Evolutionary conservation across 53 echinoderm and acorn worm genomes (phyloP), one percentile per base, ranked within the genome.

Genomic region (Echinarachnius parma): DNA sequence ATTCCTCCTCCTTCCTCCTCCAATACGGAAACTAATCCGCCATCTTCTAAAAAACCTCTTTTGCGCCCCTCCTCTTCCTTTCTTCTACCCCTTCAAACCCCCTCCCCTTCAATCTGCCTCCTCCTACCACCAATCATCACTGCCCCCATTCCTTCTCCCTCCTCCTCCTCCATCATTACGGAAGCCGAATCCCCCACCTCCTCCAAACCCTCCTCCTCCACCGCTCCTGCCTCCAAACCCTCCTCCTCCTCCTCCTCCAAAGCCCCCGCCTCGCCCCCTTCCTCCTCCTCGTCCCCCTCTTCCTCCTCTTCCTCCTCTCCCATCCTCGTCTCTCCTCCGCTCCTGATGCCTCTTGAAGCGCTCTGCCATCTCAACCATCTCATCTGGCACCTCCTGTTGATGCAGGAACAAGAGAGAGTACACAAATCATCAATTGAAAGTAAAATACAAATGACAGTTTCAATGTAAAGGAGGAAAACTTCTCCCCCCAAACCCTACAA

Each of bases 321-420:
- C 62, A 15, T 81, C 67, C 4, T 68, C 65, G 28, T 61, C 69
- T 31, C 80, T 80, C 37, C 66, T 77, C 48, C 77, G 65, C 15
- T 82, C 81, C 18, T 76, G 65, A 42, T 61, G 58, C 0, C 62
- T 64, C 48, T 87, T 79, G 34, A 52, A 95, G 0, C 96, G 62
- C 59, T 95, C 96, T 23, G 96, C 84, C 96, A 95, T 95, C 46
- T 90, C 89, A 3, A 81, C 45, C 60, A 95, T 33, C 28, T 95
- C 96, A 22, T 95, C 87, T 4, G 96, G 96, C 11, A 95, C 81
- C 39, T 90, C 90, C 96, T 95, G 74, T 2, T 33, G 53, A 16
- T 44, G 27, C 19, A 76, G 24, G 11, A 27, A 46, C 1, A 35
- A 37, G 3, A 60, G 16, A 31, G 32, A 31, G 24, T 21, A 56